phyloP scores from a whole-genome alignment of 2,888 invertebrate species.

The Lapara coniferarum region DNA sequence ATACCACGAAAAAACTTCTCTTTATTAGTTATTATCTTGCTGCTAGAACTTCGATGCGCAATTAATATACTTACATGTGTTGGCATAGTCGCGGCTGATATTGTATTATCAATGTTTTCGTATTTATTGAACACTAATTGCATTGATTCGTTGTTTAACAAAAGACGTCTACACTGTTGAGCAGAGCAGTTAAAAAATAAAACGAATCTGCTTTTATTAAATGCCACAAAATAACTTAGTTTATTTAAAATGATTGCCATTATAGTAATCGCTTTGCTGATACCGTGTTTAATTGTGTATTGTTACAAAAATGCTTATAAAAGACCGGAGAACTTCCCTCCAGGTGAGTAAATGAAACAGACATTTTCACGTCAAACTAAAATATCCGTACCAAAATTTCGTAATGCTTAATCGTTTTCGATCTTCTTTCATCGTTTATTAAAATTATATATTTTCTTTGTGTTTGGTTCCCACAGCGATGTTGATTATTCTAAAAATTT shows the following conservation, averaged over 20 bases:
- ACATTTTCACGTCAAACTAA: background rate
- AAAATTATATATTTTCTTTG: too few relatives aligned
- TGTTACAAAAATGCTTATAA: slow-evolving; percentile 68
- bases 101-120: slow-evolving; percentile 4
- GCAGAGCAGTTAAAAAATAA: background rate
- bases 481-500: too few relatives aligned
- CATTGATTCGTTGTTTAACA: slow-evolving; percentile 1
- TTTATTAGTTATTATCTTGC: too few relatives aligned
- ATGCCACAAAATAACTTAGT: background rate
- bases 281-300: slow-evolving; percentile 54
- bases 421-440: too few relatives aligned
- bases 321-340: slow-evolving; percentile 81
- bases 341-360: slow-evolving; percentile 70
- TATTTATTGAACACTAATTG: background rate
- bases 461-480: too few relatives aligned
- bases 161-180: background rate
- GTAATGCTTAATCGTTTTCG: too few relatives aligned
- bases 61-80: too few relatives aligned
- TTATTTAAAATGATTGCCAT: background rate
- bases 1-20: too few relatives aligned
- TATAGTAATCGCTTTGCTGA: slow-evolving; percentile 26
- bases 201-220: background rate
- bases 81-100: background rate
- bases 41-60: background rate
- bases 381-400: background rate